Percentiles rank a stretch among this genome's conserved stretches.
Conservation (phyloP, 2,113 vertebrate genomes). For the Alethe diademata region DNA sequence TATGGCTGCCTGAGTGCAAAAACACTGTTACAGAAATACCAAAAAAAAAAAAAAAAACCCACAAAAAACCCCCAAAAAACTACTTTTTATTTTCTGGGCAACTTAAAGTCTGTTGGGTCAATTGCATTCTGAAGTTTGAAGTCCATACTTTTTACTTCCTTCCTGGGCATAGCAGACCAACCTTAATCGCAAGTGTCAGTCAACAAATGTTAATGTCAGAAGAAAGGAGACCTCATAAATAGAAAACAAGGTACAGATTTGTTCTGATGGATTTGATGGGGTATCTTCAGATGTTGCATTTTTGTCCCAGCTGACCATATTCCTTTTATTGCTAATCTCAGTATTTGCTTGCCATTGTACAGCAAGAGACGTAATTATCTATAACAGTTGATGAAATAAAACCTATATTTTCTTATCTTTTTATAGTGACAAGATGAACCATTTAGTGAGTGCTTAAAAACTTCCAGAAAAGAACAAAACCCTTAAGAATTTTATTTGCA, state of each 20-base stretch:
- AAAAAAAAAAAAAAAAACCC: neutral
- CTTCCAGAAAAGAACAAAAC: neutral
- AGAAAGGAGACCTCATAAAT: neutral
- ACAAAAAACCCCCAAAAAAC: neutral
- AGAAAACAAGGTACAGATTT: neutral
- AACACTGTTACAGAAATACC: neutral
- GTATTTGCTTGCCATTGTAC: neutral
- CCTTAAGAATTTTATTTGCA: neutral
- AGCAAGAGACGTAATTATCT: neutral
- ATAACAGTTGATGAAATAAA: slow-evolving; percentile 1
- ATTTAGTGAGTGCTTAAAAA: neutral
- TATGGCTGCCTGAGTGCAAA: neutral
- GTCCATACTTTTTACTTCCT: neutral
- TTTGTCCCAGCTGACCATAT: neutral
- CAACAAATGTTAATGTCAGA: neutral
- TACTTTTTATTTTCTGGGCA: neutral
- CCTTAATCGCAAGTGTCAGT: neutral
- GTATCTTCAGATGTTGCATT: neutral
- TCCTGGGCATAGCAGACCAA: neutral
- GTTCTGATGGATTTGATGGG: neutral
- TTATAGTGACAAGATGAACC: neutral
- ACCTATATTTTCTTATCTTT: slow-evolving; percentile 10
- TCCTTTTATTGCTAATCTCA: neutral
- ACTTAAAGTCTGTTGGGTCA: neutral
- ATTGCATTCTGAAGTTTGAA: neutral